These are phyloP conservation scores for Heliconius himera DNA, from an alignment of 1,140 invertebrate genomes.

Conservation along the genomic window DNA sequence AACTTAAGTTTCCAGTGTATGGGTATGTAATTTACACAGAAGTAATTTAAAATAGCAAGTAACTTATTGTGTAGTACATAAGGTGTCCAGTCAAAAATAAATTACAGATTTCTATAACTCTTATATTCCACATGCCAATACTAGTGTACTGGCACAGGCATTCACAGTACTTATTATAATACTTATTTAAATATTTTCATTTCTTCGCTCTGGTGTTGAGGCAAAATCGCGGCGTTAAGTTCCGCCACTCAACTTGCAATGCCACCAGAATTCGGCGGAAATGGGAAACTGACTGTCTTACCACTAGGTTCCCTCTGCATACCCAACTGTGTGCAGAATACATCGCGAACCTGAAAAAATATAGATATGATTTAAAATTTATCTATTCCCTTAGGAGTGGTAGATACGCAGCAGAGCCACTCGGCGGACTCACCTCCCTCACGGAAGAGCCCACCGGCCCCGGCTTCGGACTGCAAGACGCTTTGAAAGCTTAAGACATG, in stretches of 20 bases:
- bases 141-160: too few species aligned
- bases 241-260: too few species aligned
- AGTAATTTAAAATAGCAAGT: too few species aligned
- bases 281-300: too few species aligned
- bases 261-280: too few species aligned
- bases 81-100: too few species aligned
- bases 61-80: too few species aligned
- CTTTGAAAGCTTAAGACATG: slow-evolving; percentile 85
- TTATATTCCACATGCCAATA: too few species aligned
- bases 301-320: background rate
- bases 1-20: background rate
- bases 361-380: background rate
- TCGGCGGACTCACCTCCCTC: slow-evolving; percentile 92
- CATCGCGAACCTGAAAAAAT: background rate
- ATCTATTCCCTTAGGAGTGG: slow-evolving; percentile 84
- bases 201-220: background rate
- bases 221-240: background rate
- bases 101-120: too few species aligned
- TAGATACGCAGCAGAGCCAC: slow-evolving; percentile 95
- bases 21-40: too few species aligned
- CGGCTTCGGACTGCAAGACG: slow-evolving; percentile 92
- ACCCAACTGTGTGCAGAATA: background rate
- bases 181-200: too few species aligned
- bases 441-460: slow-evolving; percentile 94
- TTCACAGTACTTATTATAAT: too few species aligned